Conservation (phyloP, 1,140 invertebrate genomes). For the Diplogasteroides magnus region DNA sequence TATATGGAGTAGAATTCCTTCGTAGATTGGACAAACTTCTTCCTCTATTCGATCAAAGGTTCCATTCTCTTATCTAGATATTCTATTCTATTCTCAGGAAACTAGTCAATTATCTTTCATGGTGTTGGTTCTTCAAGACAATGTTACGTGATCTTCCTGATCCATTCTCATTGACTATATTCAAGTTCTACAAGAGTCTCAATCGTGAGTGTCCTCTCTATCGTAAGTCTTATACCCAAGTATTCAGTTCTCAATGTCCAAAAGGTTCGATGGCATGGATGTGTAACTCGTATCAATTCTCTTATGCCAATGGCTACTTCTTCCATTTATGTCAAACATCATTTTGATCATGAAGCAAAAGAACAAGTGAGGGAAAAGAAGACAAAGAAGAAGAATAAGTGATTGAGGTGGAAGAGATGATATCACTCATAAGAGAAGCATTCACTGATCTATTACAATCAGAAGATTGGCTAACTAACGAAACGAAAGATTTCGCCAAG, state of each 20-base stretch:
- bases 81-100: constrained; percentile 31
- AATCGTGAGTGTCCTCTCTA: constrained; percentile 39
- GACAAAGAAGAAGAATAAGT: too few species aligned
- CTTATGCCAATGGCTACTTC: constrained; percentile 55
- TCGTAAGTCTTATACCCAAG: neutral
- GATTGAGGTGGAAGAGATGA: constrained; percentile 63
- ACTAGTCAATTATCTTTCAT: constrained; percentile 49
- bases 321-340: constrained; percentile 52
- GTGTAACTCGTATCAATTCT: constrained; percentile 52
- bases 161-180: constrained; percentile 54
- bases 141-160: constrained; percentile 51
- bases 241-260: constrained; percentile 54
- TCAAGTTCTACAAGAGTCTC: constrained; percentile 53
- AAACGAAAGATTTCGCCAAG: constrained; percentile 76
- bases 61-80: neutral
- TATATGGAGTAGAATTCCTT: constrained; percentile 53
- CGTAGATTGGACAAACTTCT: constrained; percentile 45
- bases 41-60: constrained; percentile 47
- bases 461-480: constrained; percentile 84
- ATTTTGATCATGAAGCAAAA: constrained; percentile 55
- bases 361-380: constrained; percentile 52
- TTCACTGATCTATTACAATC: constrained; percentile 78
- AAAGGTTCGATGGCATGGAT: constrained; percentile 54
- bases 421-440: constrained; percentile 75
- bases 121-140: constrained; percentile 55